Percentiles rank a stretch among this genome's conserved stretches.
phyloP scores from a whole-genome alignment of 1,140 invertebrate genomes.

The Chironomus tepperi region DNA sequence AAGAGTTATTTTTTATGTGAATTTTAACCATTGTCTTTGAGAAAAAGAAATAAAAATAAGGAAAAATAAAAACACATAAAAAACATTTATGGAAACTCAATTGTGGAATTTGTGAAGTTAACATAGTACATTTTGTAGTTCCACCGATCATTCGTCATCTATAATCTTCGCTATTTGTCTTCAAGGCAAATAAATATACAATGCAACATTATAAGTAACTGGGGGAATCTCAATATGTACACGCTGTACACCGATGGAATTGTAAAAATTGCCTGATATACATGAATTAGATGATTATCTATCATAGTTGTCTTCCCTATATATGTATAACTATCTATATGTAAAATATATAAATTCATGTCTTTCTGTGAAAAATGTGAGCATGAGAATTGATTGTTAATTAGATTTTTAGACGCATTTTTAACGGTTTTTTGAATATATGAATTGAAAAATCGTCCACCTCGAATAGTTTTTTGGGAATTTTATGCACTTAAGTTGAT shows the following conservation, averaged over 20 bases:
- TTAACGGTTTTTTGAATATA: too few relatives aligned
- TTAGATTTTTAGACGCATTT: too few relatives aligned
- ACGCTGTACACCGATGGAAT: neutral
- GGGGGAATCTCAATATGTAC: neutral
- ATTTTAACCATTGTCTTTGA: slow-evolving; percentile 10
- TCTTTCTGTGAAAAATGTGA: too few relatives aligned
- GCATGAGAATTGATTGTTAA: too few relatives aligned
- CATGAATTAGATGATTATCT: neutral
- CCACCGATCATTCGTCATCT: slow-evolving; percentile 16
- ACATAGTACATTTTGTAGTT: neutral
- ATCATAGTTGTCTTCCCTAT: slow-evolving; percentile 5
- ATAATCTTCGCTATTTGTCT: slow-evolving; percentile 23
- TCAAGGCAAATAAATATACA: slow-evolving; percentile 11
- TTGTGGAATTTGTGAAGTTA: neutral
- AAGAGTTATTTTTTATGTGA: slow-evolving; percentile 7
- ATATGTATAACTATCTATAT: neutral
- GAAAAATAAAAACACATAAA: neutral
- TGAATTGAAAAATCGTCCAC: too few relatives aligned
- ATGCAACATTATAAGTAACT: slow-evolving; percentile 14
- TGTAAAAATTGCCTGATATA: slow-evolving; percentile 9
- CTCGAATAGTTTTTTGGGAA: too few relatives aligned
- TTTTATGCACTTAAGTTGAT: too few relatives aligned
- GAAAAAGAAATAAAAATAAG: neutral
- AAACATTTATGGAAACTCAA: slow-evolving; percentile 18
- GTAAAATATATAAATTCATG: too few relatives aligned